Conservation (phyloP, 2,888 invertebrate genomes). For the Acronicta leporina region DNA sequence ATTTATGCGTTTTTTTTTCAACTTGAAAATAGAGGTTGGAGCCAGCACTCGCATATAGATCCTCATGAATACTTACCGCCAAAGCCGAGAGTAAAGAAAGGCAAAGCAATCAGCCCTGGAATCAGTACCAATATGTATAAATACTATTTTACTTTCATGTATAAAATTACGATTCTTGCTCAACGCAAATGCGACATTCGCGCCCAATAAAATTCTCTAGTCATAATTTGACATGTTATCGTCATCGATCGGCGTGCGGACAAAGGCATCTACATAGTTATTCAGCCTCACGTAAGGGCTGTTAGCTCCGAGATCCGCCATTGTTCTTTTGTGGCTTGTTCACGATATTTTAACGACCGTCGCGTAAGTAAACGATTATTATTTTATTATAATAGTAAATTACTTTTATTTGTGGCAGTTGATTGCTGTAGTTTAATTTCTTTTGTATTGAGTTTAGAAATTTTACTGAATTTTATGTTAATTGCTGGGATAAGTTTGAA, state of each 20-base stretch:
- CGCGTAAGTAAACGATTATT: constrained; percentile 67
- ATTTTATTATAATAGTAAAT: constrained; percentile 64
- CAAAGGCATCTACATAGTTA: constrained; percentile 69
- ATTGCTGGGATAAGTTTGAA: not conserved
- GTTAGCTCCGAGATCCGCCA: constrained; percentile 54
- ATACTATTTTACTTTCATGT: constrained; percentile 21
- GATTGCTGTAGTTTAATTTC: constrained; percentile 52
- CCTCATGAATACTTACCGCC: not conserved
- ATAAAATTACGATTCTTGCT: constrained; percentile 28
- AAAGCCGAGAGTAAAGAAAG: not conserved
- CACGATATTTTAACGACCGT: constrained; percentile 61
- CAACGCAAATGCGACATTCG: constrained; percentile 46
- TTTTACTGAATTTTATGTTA: constrained; percentile 18
- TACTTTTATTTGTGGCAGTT: constrained; percentile 52
- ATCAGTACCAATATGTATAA: not conserved
- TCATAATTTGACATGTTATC: constrained; percentile 68
- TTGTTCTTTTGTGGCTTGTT: constrained; percentile 64
- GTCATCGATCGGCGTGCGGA: constrained; percentile 66
- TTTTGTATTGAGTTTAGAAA: constrained; percentile 34
- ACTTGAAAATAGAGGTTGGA: too few relatives aligned
- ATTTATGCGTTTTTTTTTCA: too few relatives aligned
- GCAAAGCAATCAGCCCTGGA: not conserved
- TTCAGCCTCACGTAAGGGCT: constrained; percentile 68
- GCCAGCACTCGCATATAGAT: not conserved
- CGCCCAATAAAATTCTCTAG: constrained; percentile 56